Conservation (phyloP, 2,888 invertebrate species). For the Heliconius cydno region DNA sequence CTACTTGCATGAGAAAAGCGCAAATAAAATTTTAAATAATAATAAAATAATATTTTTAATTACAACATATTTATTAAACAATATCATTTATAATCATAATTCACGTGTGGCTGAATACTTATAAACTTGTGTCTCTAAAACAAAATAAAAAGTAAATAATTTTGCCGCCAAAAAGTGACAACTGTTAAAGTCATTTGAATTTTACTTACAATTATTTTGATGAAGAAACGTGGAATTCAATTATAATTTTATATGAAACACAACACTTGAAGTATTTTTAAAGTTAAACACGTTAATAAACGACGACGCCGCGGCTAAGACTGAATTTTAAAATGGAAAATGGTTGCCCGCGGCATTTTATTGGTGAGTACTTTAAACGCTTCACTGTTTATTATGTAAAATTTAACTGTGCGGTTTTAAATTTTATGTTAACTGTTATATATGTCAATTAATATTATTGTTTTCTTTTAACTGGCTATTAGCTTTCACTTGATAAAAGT, state of each 20-base stretch:
- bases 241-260: conserved; percentile 1
- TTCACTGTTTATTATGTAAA: conserved; percentile 2
- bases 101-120: background rate
- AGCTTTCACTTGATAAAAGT: conserved; percentile 3
- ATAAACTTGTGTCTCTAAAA: background rate
- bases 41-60: background rate
- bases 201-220: background rate
- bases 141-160: background rate
- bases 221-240: background rate
- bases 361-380: background rate
- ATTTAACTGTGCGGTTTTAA: background rate
- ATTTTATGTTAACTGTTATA: background rate
- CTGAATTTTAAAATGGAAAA: conserved; percentile 19
- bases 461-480: background rate
- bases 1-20: background rate
- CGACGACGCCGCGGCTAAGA: conserved; percentile 5
- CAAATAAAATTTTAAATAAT: background rate
- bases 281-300: background rate
- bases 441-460: background rate
- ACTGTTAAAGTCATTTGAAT: background rate
- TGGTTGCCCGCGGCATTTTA: background rate
- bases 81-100: background rate
- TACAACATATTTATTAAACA: background rate
- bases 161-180: conserved; percentile 23
- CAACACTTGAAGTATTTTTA: conserved; percentile 5